Conservation (phyloP, 2,888 invertebrate species). For the Morpho deidamia region DNA sequence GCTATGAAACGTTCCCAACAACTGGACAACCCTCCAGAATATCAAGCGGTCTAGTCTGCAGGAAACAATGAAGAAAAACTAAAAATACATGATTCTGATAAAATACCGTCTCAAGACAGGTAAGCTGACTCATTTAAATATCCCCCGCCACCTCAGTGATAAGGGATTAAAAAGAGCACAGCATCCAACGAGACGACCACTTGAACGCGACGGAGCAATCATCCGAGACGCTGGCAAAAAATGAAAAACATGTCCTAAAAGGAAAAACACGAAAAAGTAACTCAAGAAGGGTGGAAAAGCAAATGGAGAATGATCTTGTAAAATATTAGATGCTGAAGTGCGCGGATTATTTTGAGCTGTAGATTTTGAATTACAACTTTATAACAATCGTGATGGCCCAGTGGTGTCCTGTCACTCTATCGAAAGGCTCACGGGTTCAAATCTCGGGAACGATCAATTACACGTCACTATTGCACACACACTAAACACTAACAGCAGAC, state of each 20-base stretch:
- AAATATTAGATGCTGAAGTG: conserved; percentile 22
- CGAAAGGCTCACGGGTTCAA: too few species aligned
- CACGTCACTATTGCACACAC: too few species aligned
- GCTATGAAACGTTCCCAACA: too few species aligned
- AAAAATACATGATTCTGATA: conserved; percentile 3
- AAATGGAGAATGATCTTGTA: conserved; percentile 22
- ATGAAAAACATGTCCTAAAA: conserved; percentile 37
- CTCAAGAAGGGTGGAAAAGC: conserved; percentile 27
- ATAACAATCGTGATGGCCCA: too few species aligned
- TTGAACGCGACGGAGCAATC: conserved; percentile 48
- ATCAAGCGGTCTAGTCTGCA: background rate
- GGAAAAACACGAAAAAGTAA: conserved; percentile 40
- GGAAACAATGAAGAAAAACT: background rate
- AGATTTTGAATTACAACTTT: background rate
- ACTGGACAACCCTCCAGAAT: background rate
- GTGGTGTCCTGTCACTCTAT: too few species aligned
- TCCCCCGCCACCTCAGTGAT: conserved; percentile 41
- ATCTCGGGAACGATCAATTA: too few species aligned
- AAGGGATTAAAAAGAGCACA: conserved; percentile 64
- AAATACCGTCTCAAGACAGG: conserved; percentile 19
- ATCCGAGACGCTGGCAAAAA: conserved; percentile 48
- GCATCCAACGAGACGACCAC: conserved; percentile 44
- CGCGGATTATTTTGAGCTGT: background rate
- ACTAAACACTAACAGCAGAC: too few species aligned
- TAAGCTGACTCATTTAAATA: conserved; percentile 52